Conservation (phyloP, 1,140 invertebrate genomes). For the Diorhabda elongata region DNA sequence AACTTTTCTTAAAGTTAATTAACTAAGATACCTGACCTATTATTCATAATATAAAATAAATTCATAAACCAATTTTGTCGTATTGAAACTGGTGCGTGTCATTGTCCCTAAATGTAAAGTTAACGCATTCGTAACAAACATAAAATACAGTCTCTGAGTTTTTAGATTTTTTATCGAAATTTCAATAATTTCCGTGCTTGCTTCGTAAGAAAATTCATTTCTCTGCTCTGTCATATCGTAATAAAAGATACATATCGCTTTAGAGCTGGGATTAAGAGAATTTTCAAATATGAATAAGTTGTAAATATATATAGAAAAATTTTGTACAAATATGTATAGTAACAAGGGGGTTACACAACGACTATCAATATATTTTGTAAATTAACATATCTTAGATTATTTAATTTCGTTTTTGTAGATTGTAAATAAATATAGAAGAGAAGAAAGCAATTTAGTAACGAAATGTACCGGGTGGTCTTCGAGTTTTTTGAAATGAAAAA, state of each 20-base stretch:
- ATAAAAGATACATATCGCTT: constrained; percentile 34
- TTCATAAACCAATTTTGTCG: too few relatives aligned
- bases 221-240: too few relatives aligned
- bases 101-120: too few relatives aligned
- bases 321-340: constrained; percentile 37
- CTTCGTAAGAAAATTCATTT: too few relatives aligned
- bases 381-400: constrained; percentile 35
- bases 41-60: too few relatives aligned
- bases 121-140: too few relatives aligned
- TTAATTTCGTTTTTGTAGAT: constrained; percentile 23
- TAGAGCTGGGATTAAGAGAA: constrained; percentile 34
- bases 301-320: constrained; percentile 24
- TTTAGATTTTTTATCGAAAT: too few relatives aligned
- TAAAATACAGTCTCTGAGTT: too few relatives aligned
- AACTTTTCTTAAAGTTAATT: too few relatives aligned
- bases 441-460: constrained; percentile 27
- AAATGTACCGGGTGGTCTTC: constrained; percentile 19
- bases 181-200: too few relatives aligned
- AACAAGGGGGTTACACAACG: constrained; percentile 34
- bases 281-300: constrained; percentile 32
- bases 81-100: too few relatives aligned
- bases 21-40: too few relatives aligned
- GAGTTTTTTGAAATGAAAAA: constrained; percentile 10
- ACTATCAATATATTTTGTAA: constrained; percentile 40
- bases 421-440: constrained; percentile 27